Base-by-base conservation (phyloP, 2,113 vertebrate genomes). In the Paedocypris sp. region DNA sequence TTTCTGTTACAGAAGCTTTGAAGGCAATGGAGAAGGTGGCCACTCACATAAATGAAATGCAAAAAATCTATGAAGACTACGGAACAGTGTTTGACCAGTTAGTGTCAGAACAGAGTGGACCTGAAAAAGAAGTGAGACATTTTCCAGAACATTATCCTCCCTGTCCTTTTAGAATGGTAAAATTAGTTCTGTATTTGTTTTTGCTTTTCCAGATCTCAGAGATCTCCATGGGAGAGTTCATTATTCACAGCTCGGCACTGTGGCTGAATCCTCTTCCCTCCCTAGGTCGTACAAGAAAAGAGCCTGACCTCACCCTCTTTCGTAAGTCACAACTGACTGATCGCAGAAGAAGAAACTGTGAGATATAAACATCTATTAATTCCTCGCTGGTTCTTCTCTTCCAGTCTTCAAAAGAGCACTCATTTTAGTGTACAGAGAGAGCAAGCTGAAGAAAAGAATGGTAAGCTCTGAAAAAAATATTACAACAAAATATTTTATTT, bases 21-120 rank as follows among this genome's bases (percentile, higher is more conserved):
- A 88, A 88, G 68, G 91, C 89, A 20, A 93, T 93, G 91, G 90
- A 91, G 51, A 93, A 89, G 71, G 91, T 93, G 16, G 91, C 91
- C 15, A 91, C 84, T 72, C 89, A 93, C 69, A 93, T 93, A 73
- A 93, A 93, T 0, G 91, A 93, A 77, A 91, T 92, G 91, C 91
- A 93, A 81, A 93, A 92, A 76, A 88, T 93, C 26, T 90, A 91
- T 1, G 91, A 93, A 72, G 91, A 90, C 56, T 93, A 89, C 0
- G 90, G 91, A 38, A 80, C 88, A 0, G 90, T 93, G 62, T 92
- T 93, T 58, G 90, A 91, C 75, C 90, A 91, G 69, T 76, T 93
- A 3, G 88, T 91, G 8, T 83, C 88, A 4, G 89, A 92, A 65
- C 90, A 93, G 75, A 90, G 83, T n/a, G 84, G 86, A 41, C 71